These are phyloP conservation scores for Prolemur simus DNA, from an alignment of 2,113 vertebrate species.

Conservation along the genomic window DNA sequence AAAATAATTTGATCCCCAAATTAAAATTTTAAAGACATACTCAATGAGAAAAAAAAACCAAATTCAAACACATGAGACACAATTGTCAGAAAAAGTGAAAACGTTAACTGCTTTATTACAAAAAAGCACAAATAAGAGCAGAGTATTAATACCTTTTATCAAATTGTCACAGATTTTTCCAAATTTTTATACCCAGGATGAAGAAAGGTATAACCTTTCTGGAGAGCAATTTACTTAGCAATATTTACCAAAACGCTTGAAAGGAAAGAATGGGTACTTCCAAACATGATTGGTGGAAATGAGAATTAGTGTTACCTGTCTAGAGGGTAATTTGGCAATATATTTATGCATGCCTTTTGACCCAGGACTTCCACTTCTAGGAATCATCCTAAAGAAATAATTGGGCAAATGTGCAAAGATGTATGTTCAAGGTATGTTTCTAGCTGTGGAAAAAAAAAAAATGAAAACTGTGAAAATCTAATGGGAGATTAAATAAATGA, in stretches of 20 bases:
- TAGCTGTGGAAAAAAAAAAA: background rate
- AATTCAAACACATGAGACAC: background rate
- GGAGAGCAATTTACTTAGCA: background rate
- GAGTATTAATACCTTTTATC: background rate
- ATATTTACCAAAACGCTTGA: background rate
- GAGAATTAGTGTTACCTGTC: background rate
- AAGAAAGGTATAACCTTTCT: background rate
- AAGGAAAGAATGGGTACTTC: background rate
- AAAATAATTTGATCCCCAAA: constrained; percentile 45
- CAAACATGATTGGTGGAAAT: background rate
- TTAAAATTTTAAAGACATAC: constrained; percentile 39
- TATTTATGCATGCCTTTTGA: background rate
- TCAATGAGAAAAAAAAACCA: background rate
- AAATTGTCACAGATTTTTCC: background rate
- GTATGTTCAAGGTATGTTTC: background rate
- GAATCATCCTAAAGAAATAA: background rate
- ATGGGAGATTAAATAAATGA: background rate
- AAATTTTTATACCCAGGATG: background rate
- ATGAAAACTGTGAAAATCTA: background rate
- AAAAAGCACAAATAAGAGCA: background rate
- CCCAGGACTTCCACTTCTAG: background rate
- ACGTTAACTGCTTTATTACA: background rate
- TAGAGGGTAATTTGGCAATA: background rate
- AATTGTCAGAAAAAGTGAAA: background rate
- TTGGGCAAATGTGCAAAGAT: background rate